Percentiles rank a stretch among this genome's conserved stretches.
phyloP scores from a whole-genome alignment of 2,113 vertebrate species.

The Argyrosomus japonicus region DNA sequence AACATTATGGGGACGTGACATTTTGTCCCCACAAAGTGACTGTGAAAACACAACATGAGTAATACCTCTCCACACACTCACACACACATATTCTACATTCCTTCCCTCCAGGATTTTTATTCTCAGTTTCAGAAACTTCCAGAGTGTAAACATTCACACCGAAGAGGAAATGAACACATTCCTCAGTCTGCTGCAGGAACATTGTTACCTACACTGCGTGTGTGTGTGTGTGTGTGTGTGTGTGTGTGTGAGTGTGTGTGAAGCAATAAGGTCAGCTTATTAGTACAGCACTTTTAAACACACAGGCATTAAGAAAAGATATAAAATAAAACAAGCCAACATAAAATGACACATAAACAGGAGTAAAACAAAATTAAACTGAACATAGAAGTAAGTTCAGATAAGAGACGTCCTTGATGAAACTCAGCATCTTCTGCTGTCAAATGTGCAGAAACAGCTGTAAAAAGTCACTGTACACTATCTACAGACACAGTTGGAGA shows the following conservation, averaged over 20 bases:
- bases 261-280: neutral
- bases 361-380: too few relatives aligned
- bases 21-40: neutral
- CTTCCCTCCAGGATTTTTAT: constrained; percentile 25
- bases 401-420: too few relatives aligned
- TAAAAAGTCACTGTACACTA: too few relatives aligned
- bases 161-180: constrained; percentile 71
- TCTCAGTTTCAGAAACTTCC: neutral
- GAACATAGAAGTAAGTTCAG: too few relatives aligned
- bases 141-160: constrained; percentile 50
- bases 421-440: too few relatives aligned
- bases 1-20: too few relatives aligned
- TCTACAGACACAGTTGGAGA: too few relatives aligned
- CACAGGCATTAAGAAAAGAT: neutral
- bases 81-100: constrained; percentile 33
- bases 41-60: neutral
- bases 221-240: constrained; percentile 11
- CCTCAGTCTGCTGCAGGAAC: constrained; percentile 49
- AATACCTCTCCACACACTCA: neutral
- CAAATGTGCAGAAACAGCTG: too few relatives aligned
- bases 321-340: neutral
- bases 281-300: neutral
- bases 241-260: constrained; percentile 4
- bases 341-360: neutral
- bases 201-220: constrained; percentile 4